These are phyloP conservation scores for Coturnix japonica DNA, from an alignment of 2,113 vertebrate species.

Conservation along the genomic window DNA sequence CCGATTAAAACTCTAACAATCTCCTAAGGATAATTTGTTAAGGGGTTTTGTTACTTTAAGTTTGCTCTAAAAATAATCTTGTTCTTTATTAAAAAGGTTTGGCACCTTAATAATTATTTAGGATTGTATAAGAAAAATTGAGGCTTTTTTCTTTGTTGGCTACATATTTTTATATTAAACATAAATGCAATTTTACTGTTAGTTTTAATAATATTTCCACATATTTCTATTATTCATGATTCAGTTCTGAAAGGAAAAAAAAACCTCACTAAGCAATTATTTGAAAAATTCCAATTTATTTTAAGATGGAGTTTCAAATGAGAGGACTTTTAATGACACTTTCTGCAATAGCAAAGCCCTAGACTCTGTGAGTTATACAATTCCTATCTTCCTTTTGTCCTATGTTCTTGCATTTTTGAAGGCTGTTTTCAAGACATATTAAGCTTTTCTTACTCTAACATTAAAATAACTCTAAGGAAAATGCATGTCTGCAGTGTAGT, in stretches of 20 bases:
- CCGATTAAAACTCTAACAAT: slow-evolving; percentile 77
- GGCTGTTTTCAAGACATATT: background rate
- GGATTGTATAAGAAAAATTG: slow-evolving; percentile 45
- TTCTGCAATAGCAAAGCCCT: background rate
- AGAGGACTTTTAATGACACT: background rate
- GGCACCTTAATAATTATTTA: slow-evolving; percentile 57
- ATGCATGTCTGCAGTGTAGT: background rate
- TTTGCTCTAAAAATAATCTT: slow-evolving; percentile 73
- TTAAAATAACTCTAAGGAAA: no score
- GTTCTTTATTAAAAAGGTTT: slow-evolving; percentile 66
- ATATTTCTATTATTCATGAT: background rate
- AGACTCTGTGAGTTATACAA: background rate
- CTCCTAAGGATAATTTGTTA: slow-evolving; percentile 75
- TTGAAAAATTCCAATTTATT: background rate
- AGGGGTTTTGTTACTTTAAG: slow-evolving; percentile 70
- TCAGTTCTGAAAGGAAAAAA: background rate
- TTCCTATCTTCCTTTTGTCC: background rate
- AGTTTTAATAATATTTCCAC: slow-evolving; percentile 27
- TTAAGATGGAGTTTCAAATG: background rate
- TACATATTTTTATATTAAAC: slow-evolving; percentile 37
- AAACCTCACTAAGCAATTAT: background rate
- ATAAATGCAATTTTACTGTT: slow-evolving; percentile 1
- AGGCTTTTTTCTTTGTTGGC: slow-evolving; percentile 20
- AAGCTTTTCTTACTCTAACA: background rate
- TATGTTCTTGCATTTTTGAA: background rate